Percentiles rank a stretch among this genome's conserved stretches.
phyloP scores from a whole-genome alignment of 2,113 vertebrate species.

The Siniperca chuatsi region DNA sequence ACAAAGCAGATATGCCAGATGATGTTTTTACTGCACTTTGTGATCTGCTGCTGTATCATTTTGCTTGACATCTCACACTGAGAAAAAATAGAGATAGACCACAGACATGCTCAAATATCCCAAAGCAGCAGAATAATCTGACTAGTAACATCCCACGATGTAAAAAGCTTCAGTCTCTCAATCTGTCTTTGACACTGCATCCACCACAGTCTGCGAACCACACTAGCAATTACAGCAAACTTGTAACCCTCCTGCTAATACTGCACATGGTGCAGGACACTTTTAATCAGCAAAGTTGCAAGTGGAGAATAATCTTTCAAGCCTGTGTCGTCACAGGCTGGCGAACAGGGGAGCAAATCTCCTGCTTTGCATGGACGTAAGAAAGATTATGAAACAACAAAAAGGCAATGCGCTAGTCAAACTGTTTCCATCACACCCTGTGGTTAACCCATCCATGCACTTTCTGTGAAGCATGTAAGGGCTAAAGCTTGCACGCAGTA shows the following conservation, averaged over 20 bases:
- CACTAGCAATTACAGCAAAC: slow-evolving; percentile 64
- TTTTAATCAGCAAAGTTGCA: slow-evolving; percentile 80
- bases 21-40: neutral
- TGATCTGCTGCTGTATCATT: neutral
- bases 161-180: slow-evolving; percentile 34
- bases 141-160: slow-evolving; percentile 19
- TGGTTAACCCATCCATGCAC: slow-evolving; percentile 55
- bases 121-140: slow-evolving; percentile 45
- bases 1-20: slow-evolving; percentile 1
- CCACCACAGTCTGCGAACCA: slow-evolving; percentile 41
- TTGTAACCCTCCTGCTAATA: slow-evolving; percentile 64
- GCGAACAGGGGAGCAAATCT: slow-evolving; percentile 74
- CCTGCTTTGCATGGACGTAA: slow-evolving; percentile 73
- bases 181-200: slow-evolving; percentile 42
- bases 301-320: slow-evolving; percentile 76
- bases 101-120: slow-evolving; percentile 30
- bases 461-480: slow-evolving; percentile 5
- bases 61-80: slow-evolving; percentile 17
- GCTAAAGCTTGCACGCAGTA: slow-evolving; percentile 3
- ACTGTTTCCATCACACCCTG: slow-evolving; percentile 59
- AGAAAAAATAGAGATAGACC: neutral
- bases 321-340: slow-evolving; percentile 65
- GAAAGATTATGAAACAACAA: slow-evolving; percentile 76
- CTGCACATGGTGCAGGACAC: slow-evolving; percentile 55
- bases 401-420: slow-evolving; percentile 64